Conservation (phyloP, 1,140 invertebrate species). For the Drosophila bocqueti region DNA sequence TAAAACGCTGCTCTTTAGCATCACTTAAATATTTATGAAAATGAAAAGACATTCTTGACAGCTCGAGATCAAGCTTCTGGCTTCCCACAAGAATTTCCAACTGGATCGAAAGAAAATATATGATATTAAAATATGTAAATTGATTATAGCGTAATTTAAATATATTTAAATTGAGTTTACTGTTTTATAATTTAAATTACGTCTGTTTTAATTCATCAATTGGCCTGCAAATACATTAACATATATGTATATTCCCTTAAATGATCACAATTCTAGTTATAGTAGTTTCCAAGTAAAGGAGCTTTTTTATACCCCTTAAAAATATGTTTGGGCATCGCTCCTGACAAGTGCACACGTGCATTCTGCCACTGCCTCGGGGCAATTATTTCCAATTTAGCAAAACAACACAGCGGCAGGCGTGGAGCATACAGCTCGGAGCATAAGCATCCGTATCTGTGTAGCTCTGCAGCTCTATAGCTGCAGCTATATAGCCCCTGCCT, state of each 20-base stretch:
- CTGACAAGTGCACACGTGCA: constrained; percentile 75
- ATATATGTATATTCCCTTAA: not conserved
- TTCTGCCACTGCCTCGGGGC: constrained; percentile 66
- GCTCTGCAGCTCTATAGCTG: not conserved
- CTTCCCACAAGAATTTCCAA: not conserved
- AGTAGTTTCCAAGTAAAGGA: not conserved
- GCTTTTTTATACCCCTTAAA: constrained; percentile 3
- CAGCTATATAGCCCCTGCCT: constrained; percentile 13
- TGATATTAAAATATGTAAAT: too few relatives aligned
- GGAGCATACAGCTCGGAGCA: constrained; percentile 38
- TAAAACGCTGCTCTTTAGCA: constrained; percentile 1
- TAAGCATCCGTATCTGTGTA: constrained; percentile 34
- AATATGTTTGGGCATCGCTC: constrained; percentile 24
- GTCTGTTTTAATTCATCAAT: too few relatives aligned
- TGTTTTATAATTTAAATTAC: too few relatives aligned
- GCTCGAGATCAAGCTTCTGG: too few relatives aligned
- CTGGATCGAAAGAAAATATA: not conserved
- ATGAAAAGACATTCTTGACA: not conserved
- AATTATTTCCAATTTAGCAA: constrained; percentile 83
- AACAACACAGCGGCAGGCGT: constrained; percentile 58
- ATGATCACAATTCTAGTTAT: not conserved
- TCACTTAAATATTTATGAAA: constrained; percentile 5
- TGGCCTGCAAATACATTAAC: not conserved
- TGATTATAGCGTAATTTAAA: not conserved
- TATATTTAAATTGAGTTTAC: not conserved